phyloP scores from a whole-genome alignment of 2,113 vertebrate species.

The Nestor notabilis region DNA sequence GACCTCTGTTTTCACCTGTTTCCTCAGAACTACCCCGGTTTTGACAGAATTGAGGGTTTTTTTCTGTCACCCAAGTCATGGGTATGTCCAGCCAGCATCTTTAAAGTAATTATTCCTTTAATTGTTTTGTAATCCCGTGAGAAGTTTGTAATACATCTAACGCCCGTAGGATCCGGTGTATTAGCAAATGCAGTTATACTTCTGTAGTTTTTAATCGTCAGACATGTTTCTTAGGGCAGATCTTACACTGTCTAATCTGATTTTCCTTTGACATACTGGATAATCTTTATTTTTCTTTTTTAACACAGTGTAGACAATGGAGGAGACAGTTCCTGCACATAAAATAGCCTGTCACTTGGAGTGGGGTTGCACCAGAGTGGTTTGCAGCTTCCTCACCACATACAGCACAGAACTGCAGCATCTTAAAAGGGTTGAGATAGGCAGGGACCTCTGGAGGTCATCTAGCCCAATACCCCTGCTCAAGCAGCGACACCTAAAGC shows the following conservation, averaged over 20 bases:
- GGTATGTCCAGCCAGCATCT: not conserved
- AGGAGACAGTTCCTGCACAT: not conserved
- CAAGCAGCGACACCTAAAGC: not conserved
- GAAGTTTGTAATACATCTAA: not conserved
- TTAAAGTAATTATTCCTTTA: not conserved
- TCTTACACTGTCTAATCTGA: not conserved
- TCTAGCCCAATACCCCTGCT: not conserved
- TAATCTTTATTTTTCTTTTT: not conserved
- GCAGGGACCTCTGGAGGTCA: not conserved
- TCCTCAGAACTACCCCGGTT: not conserved
- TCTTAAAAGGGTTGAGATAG: not conserved
- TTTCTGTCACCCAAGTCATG: not conserved
- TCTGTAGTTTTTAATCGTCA: not conserved
- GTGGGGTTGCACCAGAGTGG: not conserved
- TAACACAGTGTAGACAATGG: not conserved
- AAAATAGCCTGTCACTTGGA: not conserved
- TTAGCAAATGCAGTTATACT: not conserved
- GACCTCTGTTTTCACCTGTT: not conserved
- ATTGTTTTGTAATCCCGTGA: not conserved
- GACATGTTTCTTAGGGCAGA: not conserved
- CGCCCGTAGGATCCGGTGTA: not conserved
- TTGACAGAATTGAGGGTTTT: not conserved
- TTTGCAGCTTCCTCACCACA: not conserved
- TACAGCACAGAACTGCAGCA: not conserved
- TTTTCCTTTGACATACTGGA: not conserved